A percentile compares a stretch with the other conserved stretches of the same genome.
Conservation (phyloP, 23 tunicate genomes). For the Diplosoma virens region DNA sequence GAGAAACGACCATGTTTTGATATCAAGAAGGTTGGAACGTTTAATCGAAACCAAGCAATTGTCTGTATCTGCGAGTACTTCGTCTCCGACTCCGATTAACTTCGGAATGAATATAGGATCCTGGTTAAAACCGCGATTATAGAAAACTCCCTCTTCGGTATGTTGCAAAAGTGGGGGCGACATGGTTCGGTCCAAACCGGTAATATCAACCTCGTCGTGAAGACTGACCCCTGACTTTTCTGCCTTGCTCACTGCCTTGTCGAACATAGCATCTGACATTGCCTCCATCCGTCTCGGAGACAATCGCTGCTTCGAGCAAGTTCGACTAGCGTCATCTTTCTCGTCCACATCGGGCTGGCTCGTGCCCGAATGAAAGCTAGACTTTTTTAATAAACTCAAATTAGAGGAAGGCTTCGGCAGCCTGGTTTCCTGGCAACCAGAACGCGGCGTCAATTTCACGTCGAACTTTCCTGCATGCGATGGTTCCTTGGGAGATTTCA, state of each 20-base stretch:
- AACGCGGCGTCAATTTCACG: neutral
- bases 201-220: neutral
- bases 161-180: neutral
- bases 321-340: neutral
- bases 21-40: neutral
- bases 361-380: too few relatives aligned
- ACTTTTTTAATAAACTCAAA: too few relatives aligned
- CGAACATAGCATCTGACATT: neutral
- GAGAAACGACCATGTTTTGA: conserved; percentile 1
- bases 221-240: neutral
- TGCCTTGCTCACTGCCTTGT: neutral
- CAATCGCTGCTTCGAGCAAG: too few relatives aligned
- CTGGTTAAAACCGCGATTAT: neutral
- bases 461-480: neutral
- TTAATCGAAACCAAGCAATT: neutral
- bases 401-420: neutral
- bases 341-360: neutral
- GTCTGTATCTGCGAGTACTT: neutral
- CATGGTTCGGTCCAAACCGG: too few relatives aligned
- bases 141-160: conserved; percentile 1
- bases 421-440: neutral
- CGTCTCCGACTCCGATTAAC: conserved; percentile 19
- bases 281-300: neutral
- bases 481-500: neutral
- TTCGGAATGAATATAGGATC: conserved; percentile 7